These are phyloP conservation scores for Mus minutoides DNA, from an alignment of 2,797 vertebrate genomes.

Conservation along the genomic window DNA sequence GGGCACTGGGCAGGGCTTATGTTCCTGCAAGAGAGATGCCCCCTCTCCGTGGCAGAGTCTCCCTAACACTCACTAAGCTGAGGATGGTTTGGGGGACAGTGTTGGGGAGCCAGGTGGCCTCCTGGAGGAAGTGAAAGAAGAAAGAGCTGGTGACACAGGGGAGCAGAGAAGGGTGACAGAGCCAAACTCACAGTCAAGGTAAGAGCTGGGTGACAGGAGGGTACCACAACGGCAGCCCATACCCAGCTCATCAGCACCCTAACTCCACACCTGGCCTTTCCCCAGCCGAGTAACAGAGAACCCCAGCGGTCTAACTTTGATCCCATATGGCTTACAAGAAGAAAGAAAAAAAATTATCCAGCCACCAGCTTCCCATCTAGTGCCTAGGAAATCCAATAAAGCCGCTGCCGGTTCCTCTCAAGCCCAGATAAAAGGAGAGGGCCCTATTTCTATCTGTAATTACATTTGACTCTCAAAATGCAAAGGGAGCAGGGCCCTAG, in stretches of 20 bases:
- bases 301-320: background rate
- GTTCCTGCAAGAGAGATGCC: background rate
- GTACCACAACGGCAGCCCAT: background rate
- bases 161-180: background rate
- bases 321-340: slow-evolving; percentile 51
- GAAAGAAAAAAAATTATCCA: background rate
- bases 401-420: slow-evolving; percentile 62
- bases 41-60: background rate
- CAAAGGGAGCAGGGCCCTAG: slow-evolving; percentile 42
- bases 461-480: slow-evolving; percentile 80
- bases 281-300: fast-evolving
- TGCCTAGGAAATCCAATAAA: slow-evolving; percentile 71
- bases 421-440: slow-evolving; percentile 70
- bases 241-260: background rate
- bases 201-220: fast-evolving
- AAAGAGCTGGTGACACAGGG: background rate
- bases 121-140: background rate
- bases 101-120: background rate
- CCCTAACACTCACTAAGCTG: background rate
- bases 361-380: background rate
- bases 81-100: background rate
- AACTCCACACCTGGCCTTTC: background rate
- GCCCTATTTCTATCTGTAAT: slow-evolving; percentile 85
- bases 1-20: fast-evolving
- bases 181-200: background rate